Evolutionary conservation across 2,888 invertebrate species (phyloP), one percentile per base, ranked within the genome.

Genomic region (Archaeoteleia sp.): DNA sequence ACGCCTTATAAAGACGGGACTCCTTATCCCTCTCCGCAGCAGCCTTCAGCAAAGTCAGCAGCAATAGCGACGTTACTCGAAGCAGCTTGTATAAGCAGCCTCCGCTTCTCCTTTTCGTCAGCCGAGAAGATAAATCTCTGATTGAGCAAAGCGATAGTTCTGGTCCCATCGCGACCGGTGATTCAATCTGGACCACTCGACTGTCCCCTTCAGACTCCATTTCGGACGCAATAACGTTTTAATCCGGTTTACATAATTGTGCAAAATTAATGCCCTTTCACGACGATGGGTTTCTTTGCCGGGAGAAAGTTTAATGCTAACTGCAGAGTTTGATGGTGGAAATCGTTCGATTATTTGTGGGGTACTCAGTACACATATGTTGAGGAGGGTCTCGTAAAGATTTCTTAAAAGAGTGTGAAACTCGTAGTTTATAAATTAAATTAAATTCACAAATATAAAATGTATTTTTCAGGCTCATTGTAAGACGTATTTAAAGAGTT

Each of bases 1-100:
- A 54, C 43, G 39, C 71, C 71, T 71, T 74, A 73, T 73, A 73
- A 70, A 73, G 71, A 67, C 60, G 62, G 62, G 66, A 61, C 57
- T 51, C 49, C 67, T 27, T 8, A 15, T 12, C 40, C 3, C n/a
- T 14, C 12, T 10, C 27, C 9, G 30, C 8, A 27, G 4, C 20
- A 6, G 13, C 39, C 55, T 23, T 30, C 30, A 10, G 30, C 30
- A n/a, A 30, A 23, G 40, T 40, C 40, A 20, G 10, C 9, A 15
- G 23, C 20, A 10, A 40, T 23, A 23, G 40, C 40, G 14, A 40
- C 40, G 20, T n/a, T 17, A 23, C 40, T 40, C 23, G 40, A 20
- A 9, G 40, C 66, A 53, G 25, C 54, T 35, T 32, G 54, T 9
- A 61, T 55, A 58, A 51, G 60, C 30, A 49, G 54, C 54, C 55